Base-by-base conservation (phyloP, 2,797 vertebrate species). In the Catamblyrhynchus diadema region DNA sequence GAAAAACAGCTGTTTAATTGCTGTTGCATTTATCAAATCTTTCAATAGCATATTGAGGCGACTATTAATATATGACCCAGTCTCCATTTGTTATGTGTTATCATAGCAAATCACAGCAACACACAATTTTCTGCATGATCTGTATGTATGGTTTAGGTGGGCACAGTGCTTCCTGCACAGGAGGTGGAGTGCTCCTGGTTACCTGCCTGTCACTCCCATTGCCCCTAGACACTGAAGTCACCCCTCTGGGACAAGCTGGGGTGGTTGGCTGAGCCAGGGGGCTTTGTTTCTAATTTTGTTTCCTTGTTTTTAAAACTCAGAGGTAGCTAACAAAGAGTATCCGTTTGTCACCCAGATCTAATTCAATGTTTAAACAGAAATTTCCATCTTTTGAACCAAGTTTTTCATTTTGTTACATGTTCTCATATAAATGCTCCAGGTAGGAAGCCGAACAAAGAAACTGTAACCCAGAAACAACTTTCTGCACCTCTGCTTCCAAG, bases 11-110 rank as follows among this genome's bases (percentile, higher is more conserved):
- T 57, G 37, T 35, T 88, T 48, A 48, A 82, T 15, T 32, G 12
- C 30, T 62, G 15, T 65, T 61, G 30, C 39, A 47, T 71, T 74
- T 79, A 53, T 35, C n/a, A 65, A 14, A 56, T 32, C 18, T 60
- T 90, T 83, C 35, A 51, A 12, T n/a, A 47, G 41, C 12, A 10
- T 51, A 62, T 53, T 44, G 45, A 27, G 33, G 41, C 85, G 21
- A 66, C 14, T 50, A 20, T 42, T 78, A 64, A 64, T 8, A 18
- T 16, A n/a, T 1, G 2, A 74, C 16, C 17, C 50, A 88, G 42
- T 28, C 47, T 33, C 12, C 4, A 12, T 35, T 72, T 47, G 10
- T 39, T 59, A 17, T 0, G 0, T 9, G 3, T 30, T 69, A 82
- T 22, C 30, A 33, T 1, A 41, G 33, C 15, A 83, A 65, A 45